Evolutionary conservation across 2,113 vertebrate genomes (phyloP), one percentile per base, ranked within the genome.

Genomic region (Peromyscus polionotus): DNA sequence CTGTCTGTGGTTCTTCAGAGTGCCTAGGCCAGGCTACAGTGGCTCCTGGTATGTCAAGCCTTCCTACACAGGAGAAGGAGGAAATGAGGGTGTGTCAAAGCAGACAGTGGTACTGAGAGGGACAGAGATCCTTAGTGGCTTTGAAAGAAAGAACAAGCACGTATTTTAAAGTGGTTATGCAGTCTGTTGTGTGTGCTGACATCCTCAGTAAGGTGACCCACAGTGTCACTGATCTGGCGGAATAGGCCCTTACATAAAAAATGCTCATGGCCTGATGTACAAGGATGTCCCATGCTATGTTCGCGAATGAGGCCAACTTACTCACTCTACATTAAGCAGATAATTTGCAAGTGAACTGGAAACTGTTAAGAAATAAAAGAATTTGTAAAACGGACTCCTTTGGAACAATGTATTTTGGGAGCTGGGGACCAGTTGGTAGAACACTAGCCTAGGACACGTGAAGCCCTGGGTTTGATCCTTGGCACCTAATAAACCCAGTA

Each of bases 331-430:
- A 19, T 42, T 95, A 90, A 87, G 65, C 86, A 67, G 70, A 16
- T 70, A 88, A 54, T 81, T 91, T 83, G 36, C 88, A 24, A 90
- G 42, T 84, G 20, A 87, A 33, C 65, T 83, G 54, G 85, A 92
- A 92, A 94, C 11, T 28, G 67, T 79, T 33, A 67, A 68, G 16
- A 93, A 91, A 91, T 83, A 48, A 94, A 95, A 95, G 68, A 31
- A 68, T 68, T 65, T 91, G 51, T 72, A 72, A 95, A 80, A 67
- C 1, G 51, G 91, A 75, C 42, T 81, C 67, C 95, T 96, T 88
- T 84, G 96, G 57, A 95, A 83, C 22, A 77, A 54, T 5, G 81
- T 86, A 45, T 73, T 39, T 73, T 39, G 4, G 42, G 7, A 12
- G 65, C 42, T 87, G 6, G 45, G 31, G 65, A 70, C 6, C 28